phyloP scores from a whole-genome alignment of 1,140 invertebrate genomes.

The Panagrolaimus sp. region DNA sequence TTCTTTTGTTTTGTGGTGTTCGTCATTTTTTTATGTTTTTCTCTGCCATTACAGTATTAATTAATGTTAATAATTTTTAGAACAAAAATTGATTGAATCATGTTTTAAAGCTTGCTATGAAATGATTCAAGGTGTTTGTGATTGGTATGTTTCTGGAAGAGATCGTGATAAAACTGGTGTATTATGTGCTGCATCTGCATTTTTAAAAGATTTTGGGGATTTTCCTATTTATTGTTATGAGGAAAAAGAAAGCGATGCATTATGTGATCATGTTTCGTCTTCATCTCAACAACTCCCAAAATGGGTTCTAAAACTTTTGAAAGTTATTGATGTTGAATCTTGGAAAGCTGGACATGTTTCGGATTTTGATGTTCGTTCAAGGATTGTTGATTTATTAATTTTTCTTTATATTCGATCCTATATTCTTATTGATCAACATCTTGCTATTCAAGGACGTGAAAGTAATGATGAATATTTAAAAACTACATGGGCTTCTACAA shows the following conservation, averaged over 20 bases:
- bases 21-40: too few species aligned
- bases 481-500: slow-evolving; percentile 3
- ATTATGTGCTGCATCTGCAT: slow-evolving; percentile 29
- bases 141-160: slow-evolving; percentile 40
- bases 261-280: not conserved
- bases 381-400: slow-evolving; percentile 47
- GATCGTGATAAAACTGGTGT: slow-evolving; percentile 40
- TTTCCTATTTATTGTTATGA: slow-evolving; percentile 51
- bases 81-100: slow-evolving; percentile 51
- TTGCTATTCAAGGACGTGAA: slow-evolving; percentile 40
- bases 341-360: slow-evolving; percentile 22
- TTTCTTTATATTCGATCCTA: slow-evolving; percentile 48
- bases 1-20: too few species aligned
- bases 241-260: not conserved
- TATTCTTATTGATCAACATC: slow-evolving; percentile 52
- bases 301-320: slow-evolving; percentile 32
- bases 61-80: slow-evolving; percentile 37
- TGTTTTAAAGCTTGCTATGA: slow-evolving; percentile 49
- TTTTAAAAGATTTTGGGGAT: slow-evolving; percentile 51
- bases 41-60: not conserved
- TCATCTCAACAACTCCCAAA: slow-evolving; percentile 13
- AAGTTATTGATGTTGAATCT: slow-evolving; percentile 32
- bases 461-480: not conserved
- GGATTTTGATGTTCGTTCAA: slow-evolving; percentile 45
- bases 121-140: slow-evolving; percentile 37